Base-by-base conservation (phyloP, 2,888 invertebrate genomes). In the Andrena bucephala region DNA sequence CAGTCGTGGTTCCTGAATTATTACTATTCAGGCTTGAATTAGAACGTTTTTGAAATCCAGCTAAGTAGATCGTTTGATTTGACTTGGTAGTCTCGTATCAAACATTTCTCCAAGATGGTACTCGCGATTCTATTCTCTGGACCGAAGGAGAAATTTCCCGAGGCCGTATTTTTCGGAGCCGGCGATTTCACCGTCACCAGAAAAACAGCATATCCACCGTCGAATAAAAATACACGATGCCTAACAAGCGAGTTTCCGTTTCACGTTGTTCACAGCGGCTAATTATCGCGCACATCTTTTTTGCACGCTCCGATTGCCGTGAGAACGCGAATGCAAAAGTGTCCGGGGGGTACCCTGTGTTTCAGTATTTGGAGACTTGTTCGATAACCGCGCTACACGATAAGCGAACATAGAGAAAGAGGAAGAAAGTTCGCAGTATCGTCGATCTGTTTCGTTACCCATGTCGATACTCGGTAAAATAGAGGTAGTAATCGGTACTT, bases 271-370 rank as follows among this genome's bases (percentile, higher is more conserved):
- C 69, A 42, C 69, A n/a, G 54, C 54, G 68, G 54, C 69, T 69
- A 69, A 69, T 69, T 69, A 69, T 57, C 69, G 54, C 57, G 69
- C 69, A 36, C 69, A 59, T 69, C 69, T 69, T 69, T 69, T 57
- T 69, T 69, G 57, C 69, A 69, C 27, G 57, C 10, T 69, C 57
- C 69, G 57, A 69, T 69, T 54, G 69, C 69, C 69, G 69, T 69
- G 69, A 69, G 69, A 69, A 69, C 69, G 57, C 16, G 57, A 36
- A 57, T 57, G 36, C 69, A 69, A 69, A 69, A 69, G 36, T 42
- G 27, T 59, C 16, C 36, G 24, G 24, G 16, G 68, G 24, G 16
- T 57, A 8, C 52, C 27, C 1, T 16, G 27, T 36, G 36, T 36
- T 29, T 69, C 57, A 16, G 54, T 59, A 59, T 69, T 57, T 29